Percentiles rank a stretch among this genome's conserved stretches.
Conservation (phyloP, 2,113 vertebrate species). For the Leucoraja erinaceus region DNA sequence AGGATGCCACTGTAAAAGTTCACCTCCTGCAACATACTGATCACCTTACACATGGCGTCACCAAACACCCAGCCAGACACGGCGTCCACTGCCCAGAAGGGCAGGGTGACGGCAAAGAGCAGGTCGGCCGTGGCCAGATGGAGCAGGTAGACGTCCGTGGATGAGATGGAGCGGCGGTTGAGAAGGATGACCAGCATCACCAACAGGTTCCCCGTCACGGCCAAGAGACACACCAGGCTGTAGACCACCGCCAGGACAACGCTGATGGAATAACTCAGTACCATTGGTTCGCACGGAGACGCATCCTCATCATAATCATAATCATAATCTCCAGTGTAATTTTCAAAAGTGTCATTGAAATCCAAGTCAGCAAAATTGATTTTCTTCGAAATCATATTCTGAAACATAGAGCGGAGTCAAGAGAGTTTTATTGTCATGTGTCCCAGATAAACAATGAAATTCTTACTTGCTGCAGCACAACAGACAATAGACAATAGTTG, state of each 20-base stretch:
- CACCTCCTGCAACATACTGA: constrained; percentile 47
- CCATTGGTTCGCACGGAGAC: background rate
- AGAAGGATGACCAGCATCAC: constrained; percentile 53
- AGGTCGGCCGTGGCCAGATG: constrained; percentile 57
- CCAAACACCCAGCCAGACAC: constrained; percentile 55
- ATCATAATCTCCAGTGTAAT: too few species aligned
- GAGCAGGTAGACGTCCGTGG: constrained; percentile 57
- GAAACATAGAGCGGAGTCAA: too few species aligned
- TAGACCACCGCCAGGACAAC: constrained; percentile 47
- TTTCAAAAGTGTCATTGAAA: too few species aligned
- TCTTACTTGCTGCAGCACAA: too few species aligned
- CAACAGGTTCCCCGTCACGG: constrained; percentile 55
- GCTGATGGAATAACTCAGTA: background rate
- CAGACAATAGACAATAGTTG: too few species aligned
- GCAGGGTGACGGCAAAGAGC: constrained; percentile 54
- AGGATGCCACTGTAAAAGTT: constrained; percentile 65
- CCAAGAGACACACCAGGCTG: constrained; percentile 51
- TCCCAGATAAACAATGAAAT: too few species aligned
- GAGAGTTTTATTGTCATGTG: too few species aligned
- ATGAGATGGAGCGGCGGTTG: constrained; percentile 44
- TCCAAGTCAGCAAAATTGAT: too few species aligned
- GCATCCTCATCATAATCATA: background rate
- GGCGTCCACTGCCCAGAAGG: constrained; percentile 42
- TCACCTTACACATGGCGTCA: constrained; percentile 50
- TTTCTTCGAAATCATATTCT: too few species aligned